Percentiles rank a stretch among this genome's conserved stretches.
phyloP scores from a whole-genome alignment of 2,888 invertebrate species.

The Caenorhabditis imperialis region DNA sequence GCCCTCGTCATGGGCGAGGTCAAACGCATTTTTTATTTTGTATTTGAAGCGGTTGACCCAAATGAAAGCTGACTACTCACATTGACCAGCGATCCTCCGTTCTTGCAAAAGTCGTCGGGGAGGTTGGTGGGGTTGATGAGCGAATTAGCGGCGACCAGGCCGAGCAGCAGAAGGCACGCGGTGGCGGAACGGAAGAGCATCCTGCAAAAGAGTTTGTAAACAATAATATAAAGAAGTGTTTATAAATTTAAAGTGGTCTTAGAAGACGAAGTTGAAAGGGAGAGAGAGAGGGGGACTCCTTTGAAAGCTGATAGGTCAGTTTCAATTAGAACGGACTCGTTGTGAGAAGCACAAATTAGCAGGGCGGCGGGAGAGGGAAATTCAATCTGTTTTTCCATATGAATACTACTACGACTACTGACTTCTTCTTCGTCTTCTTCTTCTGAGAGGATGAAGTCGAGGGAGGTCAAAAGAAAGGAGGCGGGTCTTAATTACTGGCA shows the following conservation, averaged over 20 bases:
- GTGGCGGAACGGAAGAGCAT: slow-evolving; percentile 37
- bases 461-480: slow-evolving; percentile 19
- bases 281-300: slow-evolving; percentile 2
- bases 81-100: slow-evolving; percentile 61
- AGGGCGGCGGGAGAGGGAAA: slow-evolving; percentile 20
- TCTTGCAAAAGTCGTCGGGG: slow-evolving; percentile 58
- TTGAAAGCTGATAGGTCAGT: slow-evolving; percentile 53
- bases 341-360: slow-evolving; percentile 48
- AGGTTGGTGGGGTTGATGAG: slow-evolving; percentile 49
- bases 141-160: slow-evolving; percentile 23
- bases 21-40: slow-evolving; percentile 28
- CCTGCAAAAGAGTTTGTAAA: slow-evolving; percentile 41
- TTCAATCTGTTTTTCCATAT: slow-evolving; percentile 48
- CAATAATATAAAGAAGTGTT: no score
- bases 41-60: slow-evolving; percentile 31
- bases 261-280: slow-evolving; percentile 25
- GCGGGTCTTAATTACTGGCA: slow-evolving; percentile 40
- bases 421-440: slow-evolving; percentile 23
- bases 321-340: slow-evolving; percentile 42
- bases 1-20: slow-evolving; percentile 33
- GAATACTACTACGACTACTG: slow-evolving; percentile 12
- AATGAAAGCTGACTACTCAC: slow-evolving; percentile 50
- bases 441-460: slow-evolving; percentile 7
- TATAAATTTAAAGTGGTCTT: no score
- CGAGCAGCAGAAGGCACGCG: slow-evolving; percentile 15